Percentiles rank a stretch among this genome's conserved stretches.
Evolutionary conservation across 2,888 invertebrate genomes (phyloP).

Genomic region (Adelphocoris suturalis): DNA sequence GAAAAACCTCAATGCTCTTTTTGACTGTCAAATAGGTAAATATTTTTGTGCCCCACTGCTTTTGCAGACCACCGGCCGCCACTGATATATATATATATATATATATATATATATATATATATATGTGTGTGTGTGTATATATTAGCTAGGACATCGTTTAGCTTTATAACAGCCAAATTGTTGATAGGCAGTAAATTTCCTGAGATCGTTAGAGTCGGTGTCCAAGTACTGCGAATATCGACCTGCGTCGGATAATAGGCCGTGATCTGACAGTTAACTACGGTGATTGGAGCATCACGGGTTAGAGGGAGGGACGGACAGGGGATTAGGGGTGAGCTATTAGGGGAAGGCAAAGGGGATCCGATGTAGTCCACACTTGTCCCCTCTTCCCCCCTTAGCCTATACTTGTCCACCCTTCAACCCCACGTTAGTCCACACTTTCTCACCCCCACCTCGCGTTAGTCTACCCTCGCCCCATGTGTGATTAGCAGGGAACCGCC

Average conservation of each 20-base stretch:
- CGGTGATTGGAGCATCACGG: constrained; percentile 59
- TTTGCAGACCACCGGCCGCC: too few relatives aligned
- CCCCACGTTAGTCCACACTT: too few relatives aligned
- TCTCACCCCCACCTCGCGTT: background rate
- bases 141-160: too few relatives aligned
- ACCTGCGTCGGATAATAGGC: constrained; percentile 24
- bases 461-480: background rate
- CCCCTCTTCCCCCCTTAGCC: background rate
- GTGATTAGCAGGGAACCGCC: constrained; percentile 40
- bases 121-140: too few relatives aligned
- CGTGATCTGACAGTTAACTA: constrained; percentile 64
- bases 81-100: too few relatives aligned
- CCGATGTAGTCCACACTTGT: background rate
- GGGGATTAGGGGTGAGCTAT: constrained; percentile 38
- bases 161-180: background rate
- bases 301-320: constrained; percentile 29
- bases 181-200: background rate
- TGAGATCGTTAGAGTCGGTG: background rate
- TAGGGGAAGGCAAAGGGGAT: constrained; percentile 29
- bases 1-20: too few relatives aligned
- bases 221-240: constrained; percentile 6
- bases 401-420: too few relatives aligned
- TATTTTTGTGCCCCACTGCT: too few relatives aligned
- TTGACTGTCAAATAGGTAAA: too few relatives aligned
- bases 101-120: too few relatives aligned